These are phyloP conservation scores for Cantharis rufa DNA, from an alignment of 2,888 invertebrate genomes.

Conservation along the genomic window DNA sequence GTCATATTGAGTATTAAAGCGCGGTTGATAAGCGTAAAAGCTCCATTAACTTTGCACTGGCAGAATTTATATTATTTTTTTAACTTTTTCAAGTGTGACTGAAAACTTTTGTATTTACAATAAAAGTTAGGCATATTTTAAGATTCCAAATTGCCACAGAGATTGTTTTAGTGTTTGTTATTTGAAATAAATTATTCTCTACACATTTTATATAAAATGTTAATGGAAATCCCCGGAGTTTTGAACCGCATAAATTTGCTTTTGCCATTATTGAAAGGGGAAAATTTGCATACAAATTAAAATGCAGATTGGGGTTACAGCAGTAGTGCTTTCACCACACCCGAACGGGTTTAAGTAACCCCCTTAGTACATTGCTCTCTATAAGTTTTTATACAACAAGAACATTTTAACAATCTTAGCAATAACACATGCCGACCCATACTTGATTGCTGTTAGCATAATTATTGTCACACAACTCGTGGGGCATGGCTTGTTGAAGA, in stretches of 20 bases:
- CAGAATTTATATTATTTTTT: not conserved
- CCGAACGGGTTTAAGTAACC: conserved; percentile 29
- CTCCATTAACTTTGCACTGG: not conserved
- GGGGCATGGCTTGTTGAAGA: not conserved
- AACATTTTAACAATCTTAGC: not conserved
- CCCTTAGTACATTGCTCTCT: conserved; percentile 23
- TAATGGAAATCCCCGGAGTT: conserved; percentile 29
- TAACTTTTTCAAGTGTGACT: not conserved
- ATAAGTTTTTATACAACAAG: conserved; percentile 14
- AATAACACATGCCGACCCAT: not conserved
- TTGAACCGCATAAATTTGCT: conserved; percentile 30
- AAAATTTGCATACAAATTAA: conserved; percentile 32
- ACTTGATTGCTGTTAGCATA: not conserved
- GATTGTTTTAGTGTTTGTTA: conserved; percentile 10
- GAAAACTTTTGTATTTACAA: not conserved
- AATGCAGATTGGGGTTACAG: conserved; percentile 34
- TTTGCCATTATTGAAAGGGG: conserved; percentile 29
- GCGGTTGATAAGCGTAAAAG: not conserved
- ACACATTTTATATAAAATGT: conserved; percentile 27
- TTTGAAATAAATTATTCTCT: conserved; percentile 23
- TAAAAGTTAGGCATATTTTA: not conserved
- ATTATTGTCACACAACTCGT: not conserved
- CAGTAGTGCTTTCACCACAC: conserved; percentile 33
- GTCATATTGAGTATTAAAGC: not conserved
- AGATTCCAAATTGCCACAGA: not conserved